Evolutionary conservation across 2,113 vertebrate species (phyloP).

Genomic region (Myiozetetes cayanensis): DNA sequence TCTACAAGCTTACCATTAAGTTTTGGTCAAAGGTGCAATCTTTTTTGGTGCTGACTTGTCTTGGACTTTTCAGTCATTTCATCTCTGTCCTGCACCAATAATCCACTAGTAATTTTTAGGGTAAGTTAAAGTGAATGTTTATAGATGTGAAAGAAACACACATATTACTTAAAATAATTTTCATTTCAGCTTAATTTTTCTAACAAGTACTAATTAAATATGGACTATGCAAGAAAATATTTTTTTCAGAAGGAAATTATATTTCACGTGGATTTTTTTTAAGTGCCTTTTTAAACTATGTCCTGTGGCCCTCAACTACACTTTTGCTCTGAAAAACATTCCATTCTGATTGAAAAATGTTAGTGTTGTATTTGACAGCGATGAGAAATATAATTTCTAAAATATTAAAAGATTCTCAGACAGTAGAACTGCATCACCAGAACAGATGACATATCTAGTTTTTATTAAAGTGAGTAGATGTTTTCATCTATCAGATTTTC

Average conservation of each 20-base stretch:
- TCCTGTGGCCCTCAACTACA: neutral
- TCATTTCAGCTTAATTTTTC: neutral
- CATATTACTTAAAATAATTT: neutral
- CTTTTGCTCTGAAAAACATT: neutral
- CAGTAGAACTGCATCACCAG: neutral
- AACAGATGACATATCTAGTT: neutral
- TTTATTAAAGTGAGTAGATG: neutral
- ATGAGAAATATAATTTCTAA: neutral
- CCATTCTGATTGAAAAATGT: neutral
- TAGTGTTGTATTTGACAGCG: neutral
- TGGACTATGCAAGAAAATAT: neutral
- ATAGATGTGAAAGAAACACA: neutral
- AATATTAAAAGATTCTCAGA: neutral
- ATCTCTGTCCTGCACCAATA: neutral
- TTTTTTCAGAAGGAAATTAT: neutral
- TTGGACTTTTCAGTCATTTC: neutral
- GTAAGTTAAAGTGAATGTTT: neutral
- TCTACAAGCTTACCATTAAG: fast-evolving
- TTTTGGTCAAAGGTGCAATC: fast-evolving
- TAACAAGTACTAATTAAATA: neutral
- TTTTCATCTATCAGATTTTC: neutral
- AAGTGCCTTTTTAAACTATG: neutral
- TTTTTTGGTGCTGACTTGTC: neutral
- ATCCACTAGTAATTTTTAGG: neutral
- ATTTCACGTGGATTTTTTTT: neutral